Base-by-base conservation (phyloP, 2,888 invertebrate genomes). In the Drosophila falleni region DNA sequence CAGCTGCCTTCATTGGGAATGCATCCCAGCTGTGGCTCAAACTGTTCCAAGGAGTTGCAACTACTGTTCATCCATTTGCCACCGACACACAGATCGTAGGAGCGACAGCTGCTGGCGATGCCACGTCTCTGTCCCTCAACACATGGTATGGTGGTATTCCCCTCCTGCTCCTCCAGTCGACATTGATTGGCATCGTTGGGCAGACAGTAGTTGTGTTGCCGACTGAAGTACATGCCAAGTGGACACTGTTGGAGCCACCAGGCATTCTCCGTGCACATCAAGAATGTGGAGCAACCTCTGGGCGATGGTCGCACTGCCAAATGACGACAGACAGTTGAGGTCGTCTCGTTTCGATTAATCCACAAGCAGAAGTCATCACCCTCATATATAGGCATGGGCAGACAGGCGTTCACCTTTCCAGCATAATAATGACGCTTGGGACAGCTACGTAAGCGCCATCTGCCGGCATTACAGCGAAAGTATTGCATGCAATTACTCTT, bases 201-300 rank as follows among this genome's bases (percentile, higher is more conserved):
- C 54, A 87, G 55, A 56, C 92, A 92, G 33, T 87, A 90, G 74
- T 89, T 90, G 23, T 71, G 72, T 9, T 78, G 60, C 5, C 62
- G 79, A 62, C 88, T 91, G 42, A 91, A 92, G 64, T 89, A 92
- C 83, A 85, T 86, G 16, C 89, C 90, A 1, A 82, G 56, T 0
- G 90, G 89, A 50, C 92, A 92, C n/a, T 88, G 82, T 3, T 90
- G 89, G 44, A 87, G 77, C 89, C 90, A 90, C 91, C 92, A 91
- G 3, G 78, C 72, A 5, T 85, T 87, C 13, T 91, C 89, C 41
- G 89, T 63, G 51, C 92, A 92, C 67, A 91, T 88, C 9, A 90
- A 66, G 50, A 86, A 92, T 59, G 78, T 78, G 35, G 80, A 78
- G 46, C 92, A 92, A 29, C 90, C 78, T 8, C 35, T 55, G 0